Percentiles rank a stretch among this genome's conserved stretches.
Evolutionary conservation across 2,797 vertebrate genomes (phyloP).

Genomic region (Chiloscyllium punctatum): DNA sequence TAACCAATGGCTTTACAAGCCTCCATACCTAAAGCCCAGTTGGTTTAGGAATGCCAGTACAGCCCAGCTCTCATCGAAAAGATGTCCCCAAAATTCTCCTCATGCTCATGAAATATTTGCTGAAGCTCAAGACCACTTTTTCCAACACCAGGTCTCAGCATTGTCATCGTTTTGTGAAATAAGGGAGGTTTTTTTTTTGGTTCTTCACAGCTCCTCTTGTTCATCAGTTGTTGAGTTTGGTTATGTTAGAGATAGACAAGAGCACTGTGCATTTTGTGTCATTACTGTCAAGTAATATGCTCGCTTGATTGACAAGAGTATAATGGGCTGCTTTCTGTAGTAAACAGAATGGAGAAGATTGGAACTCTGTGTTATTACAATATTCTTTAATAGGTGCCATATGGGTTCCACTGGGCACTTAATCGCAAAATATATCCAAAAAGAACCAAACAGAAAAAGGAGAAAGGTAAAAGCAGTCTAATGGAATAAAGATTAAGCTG

Average conservation of each 20-base stretch:
- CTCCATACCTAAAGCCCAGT: not conserved
- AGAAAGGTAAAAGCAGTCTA: not conserved
- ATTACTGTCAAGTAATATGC: slow-evolving; percentile 10
- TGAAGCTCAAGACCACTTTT: not conserved
- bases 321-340: not conserved
- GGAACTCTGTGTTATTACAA: not conserved
- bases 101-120: not conserved
- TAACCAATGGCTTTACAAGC: not conserved
- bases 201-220: not conserved
- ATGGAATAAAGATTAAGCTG: slow-evolving; percentile 9
- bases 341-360: not conserved
- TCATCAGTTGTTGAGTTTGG: slow-evolving; percentile 14
- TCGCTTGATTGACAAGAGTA: slow-evolving; percentile 8
- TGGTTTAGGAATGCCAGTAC: not conserved
- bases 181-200: not conserved
- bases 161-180: not conserved
- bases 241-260: not conserved
- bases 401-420: not conserved
- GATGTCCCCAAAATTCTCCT: not conserved
- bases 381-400: slow-evolving; percentile 17
- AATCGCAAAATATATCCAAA: not conserved
- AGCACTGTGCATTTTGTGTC: not conserved
- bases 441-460: not conserved
- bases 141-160: not conserved
- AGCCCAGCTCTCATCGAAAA: not conserved